Evolutionary conservation across 2,113 vertebrate species (phyloP), one percentile per base, ranked within the genome.

Genomic region (Cyanoderma ruficeps): DNA sequence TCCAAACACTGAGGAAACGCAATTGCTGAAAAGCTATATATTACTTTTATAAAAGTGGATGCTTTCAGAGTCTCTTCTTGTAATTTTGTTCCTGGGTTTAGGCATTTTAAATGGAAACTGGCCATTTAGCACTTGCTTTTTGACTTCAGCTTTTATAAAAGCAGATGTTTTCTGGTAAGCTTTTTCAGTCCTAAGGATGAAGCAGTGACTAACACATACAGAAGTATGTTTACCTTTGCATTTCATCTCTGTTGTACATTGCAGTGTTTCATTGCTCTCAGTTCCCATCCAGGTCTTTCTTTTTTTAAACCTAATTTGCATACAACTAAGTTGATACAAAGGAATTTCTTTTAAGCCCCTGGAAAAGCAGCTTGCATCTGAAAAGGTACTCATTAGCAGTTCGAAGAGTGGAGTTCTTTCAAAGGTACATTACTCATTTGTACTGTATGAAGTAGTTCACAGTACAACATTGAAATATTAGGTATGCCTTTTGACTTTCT

Each of bases 341-440:
- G 79, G 80, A 74, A 78, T 90, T 97, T 91, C 92, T 96, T 93
- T 60, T 83, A 88, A 87, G 90, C 77, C 49, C n/a, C 53, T 93
- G 89, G 90, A 96, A 96, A 76, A 95, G 74, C 90, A 83, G 80
- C 83, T 93, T 93, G 90, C 90, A 94, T 92, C 92, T 92, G 91
- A 94, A 93, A 89, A 94, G 86, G 63, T 72, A 88, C 87, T 97
- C 90, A 95, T 97, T 95, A 96, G 94, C 87, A 92, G 88, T 92
- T 93, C 1, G 17, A 24, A 55, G 83, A 93, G 87, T 50, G 80
- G 67, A 84, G 78, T 65, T 96, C 95, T 85, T 93, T 75, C 89
- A 94, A 94, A 95, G 70, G 91, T 82, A 27, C 74, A 61, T 76
- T 74, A 70, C 68, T 89, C 93, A 27, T 82, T 94, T 95, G 69